Base-by-base conservation (phyloP, 2,113 vertebrate genomes). In the Scomber scombrus region DNA sequence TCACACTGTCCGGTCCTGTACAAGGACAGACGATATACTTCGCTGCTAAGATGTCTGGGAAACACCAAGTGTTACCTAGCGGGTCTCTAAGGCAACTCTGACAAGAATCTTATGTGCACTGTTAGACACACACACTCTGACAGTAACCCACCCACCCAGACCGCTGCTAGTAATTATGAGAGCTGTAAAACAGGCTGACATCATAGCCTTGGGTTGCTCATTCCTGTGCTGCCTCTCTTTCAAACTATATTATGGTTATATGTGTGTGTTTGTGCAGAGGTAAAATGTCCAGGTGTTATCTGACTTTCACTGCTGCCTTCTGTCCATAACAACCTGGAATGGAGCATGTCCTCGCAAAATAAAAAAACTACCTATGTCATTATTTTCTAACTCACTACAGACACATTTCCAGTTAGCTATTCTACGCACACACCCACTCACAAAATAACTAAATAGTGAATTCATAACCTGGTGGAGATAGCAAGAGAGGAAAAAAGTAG, bases 141-240 rank as follows among this genome's bases (percentile, higher is more conserved):
- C 62, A 88, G 71, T 75, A 72, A 89, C 70, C 61, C 83, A 87
- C 84, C 79, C 75, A 87, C 81, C 75, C 82, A 54, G 76, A 80
- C 75, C 52, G 29, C 64, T 74, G 73, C 72, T 84, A 92, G 83
- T 92, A 92, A 91, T 93, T 89, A 90, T 82, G 56, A 84, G 80
- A 84, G 82, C 87, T 80, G 79, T 92, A 91, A 92, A 92, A 88
- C 82, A 75, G 82, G 75, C 85, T 93, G 89, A 92, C 91, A 91
- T 92, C 90, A 92, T 89, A 58, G 73, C 84, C 60, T 77, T 56
- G 67, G 66, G 87, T 82, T 52, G 23, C 75, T 81, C 87, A 71
- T 89, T 79, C 64, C 62, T 72, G 57, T 4, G 40, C 64, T 61
- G 52, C 76, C 68, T 65, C 26, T 52, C 70, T 81, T 85, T 83